phyloP scores from a whole-genome alignment of 2,797 vertebrate genomes.

The Taenioides sp. region DNA sequence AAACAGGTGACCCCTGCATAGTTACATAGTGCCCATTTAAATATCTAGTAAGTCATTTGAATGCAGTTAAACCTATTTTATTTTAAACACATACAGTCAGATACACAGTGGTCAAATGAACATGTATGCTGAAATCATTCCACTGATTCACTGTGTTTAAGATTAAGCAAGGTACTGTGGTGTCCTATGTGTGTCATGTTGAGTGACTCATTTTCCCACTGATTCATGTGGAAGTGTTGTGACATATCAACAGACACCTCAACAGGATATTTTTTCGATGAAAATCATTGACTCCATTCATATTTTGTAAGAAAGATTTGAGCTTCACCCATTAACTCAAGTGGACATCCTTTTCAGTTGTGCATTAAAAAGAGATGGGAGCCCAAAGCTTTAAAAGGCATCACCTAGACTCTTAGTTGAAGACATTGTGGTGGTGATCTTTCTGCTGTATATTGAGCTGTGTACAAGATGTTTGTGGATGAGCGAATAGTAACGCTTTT shows the following conservation, averaged over 20 bases:
- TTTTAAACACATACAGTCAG: not conserved
- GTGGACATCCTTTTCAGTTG: constrained; percentile 60
- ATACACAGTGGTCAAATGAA: not conserved
- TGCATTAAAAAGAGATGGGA: constrained; percentile 47
- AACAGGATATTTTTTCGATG: constrained; percentile 36
- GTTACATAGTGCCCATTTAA: too few species aligned
- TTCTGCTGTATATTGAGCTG: constrained; percentile 4
- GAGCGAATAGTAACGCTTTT: constrained; percentile 85
- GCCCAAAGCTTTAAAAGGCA: constrained; percentile 57
- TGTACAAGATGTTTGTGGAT: constrained; percentile 82
- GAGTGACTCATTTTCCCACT: constrained; percentile 35
- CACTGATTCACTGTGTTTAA: not conserved
- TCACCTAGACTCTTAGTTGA: not conserved
- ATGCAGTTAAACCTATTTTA: not conserved
- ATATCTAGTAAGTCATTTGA: not conserved
- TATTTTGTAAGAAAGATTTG: constrained; percentile 52
- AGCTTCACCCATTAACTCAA: constrained; percentile 76
- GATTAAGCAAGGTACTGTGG: not conserved
- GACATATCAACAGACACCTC: constrained; percentile 50
- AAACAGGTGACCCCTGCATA: too few species aligned
- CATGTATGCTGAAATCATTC: not conserved
- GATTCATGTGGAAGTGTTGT: constrained; percentile 1
- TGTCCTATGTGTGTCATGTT: constrained; percentile 32
- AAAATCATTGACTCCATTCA: constrained; percentile 75
- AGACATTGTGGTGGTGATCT: not conserved